phyloP scores from a whole-genome alignment of 2,888 invertebrate genomes.

The Caenorhabditis japonica region DNA sequence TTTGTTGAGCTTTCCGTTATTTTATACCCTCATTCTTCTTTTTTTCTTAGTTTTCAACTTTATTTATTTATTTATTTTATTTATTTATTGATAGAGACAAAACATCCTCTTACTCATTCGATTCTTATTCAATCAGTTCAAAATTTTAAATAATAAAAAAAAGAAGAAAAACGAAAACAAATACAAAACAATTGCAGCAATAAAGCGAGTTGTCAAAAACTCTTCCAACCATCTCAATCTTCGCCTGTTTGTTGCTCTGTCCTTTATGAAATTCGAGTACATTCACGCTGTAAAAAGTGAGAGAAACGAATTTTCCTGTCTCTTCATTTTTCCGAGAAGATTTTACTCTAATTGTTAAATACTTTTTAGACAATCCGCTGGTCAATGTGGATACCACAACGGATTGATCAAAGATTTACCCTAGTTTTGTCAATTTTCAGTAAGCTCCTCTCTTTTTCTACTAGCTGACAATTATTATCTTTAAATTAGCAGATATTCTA shows the following conservation, averaged over 20 bases:
- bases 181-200: too few relatives aligned
- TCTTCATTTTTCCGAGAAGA: neutral
- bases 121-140: too few relatives aligned
- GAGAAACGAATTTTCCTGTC: neutral
- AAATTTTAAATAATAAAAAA: too few relatives aligned
- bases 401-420: conserved; percentile 11
- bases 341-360: neutral
- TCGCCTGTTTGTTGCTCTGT: conserved; percentile 5
- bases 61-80: too few relatives aligned
- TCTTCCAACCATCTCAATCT: neutral
- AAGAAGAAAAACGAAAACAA: too few relatives aligned
- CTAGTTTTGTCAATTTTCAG: conserved; percentile 19
- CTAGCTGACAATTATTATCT: neutral
- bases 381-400: conserved; percentile 45
- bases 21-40: too few relatives aligned
- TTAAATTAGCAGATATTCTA: conserved; percentile 24
- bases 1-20: too few relatives aligned
- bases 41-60: too few relatives aligned
- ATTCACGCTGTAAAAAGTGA: conserved; percentile 7
- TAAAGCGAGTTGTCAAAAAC: conserved; percentile 11
- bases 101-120: too few relatives aligned
- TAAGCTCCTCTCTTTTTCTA: conserved; percentile 7
- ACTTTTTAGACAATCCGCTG: conserved; percentile 28
- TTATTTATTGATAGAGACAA: too few relatives aligned
- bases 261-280: conserved; percentile 14